These are phyloP conservation scores for Ips nitidus DNA, from an alignment of 1,140 invertebrate species.

Conservation along the genomic window DNA sequence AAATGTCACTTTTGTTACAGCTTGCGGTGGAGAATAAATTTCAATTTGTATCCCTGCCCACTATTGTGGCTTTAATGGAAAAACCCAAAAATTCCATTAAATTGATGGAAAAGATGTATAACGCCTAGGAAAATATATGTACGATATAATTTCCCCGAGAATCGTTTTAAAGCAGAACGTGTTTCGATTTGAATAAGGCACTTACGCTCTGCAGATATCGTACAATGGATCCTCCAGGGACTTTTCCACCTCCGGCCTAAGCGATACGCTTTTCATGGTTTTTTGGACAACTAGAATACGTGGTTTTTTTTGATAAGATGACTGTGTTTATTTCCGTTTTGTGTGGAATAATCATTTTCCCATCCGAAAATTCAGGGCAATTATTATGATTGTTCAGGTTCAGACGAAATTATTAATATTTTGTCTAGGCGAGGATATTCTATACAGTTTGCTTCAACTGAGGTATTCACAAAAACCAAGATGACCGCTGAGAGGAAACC, in stretches of 20 bases:
- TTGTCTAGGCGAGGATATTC: too few relatives aligned
- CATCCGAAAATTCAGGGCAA: too few relatives aligned
- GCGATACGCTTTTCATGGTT: conserved; percentile 24
- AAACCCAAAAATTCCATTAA: conserved; percentile 29
- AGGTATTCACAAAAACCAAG: too few relatives aligned
- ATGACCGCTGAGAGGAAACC: too few relatives aligned
- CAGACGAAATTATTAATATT: too few relatives aligned
- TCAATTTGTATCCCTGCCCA: conserved; percentile 18
- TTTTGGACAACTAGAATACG: neutral
- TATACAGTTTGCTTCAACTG: too few relatives aligned
- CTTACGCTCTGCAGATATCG: conserved; percentile 22
- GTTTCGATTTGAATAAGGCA: conserved; percentile 31
- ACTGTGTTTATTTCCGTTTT: too few relatives aligned
- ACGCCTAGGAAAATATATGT: conserved; percentile 19
- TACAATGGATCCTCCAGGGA: conserved; percentile 21
- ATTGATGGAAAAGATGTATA: conserved; percentile 27
- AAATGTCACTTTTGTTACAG: neutral
- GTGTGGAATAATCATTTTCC: too few relatives aligned
- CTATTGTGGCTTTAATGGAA: conserved; percentile 27
- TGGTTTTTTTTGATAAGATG: too few relatives aligned
- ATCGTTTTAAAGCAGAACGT: conserved; percentile 28
- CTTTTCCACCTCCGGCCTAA: conserved; percentile 22
- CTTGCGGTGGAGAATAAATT: conserved; percentile 7
- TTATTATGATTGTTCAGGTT: too few relatives aligned
- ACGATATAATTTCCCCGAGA: conserved; percentile 28